Base-by-base conservation (phyloP, 2,888 invertebrate genomes). In the Pterostichus niger region DNA sequence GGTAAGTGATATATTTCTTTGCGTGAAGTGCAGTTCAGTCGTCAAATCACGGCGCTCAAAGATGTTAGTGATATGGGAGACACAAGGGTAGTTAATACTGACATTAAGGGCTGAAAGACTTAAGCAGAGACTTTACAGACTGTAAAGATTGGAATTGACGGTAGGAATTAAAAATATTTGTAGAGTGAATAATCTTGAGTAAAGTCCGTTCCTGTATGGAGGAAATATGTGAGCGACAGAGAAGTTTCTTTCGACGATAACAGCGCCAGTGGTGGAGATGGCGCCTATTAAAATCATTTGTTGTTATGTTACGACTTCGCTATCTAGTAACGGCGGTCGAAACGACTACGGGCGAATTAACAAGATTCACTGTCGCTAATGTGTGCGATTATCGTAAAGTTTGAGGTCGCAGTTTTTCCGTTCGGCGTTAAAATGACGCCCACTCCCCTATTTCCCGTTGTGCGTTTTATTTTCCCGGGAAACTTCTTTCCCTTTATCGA, bases 311-410 rank as follows among this genome's bases (percentile, higher is more conserved):
- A 82, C 82, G 82, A 82, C 44, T 49, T 59, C 84, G 84, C 82
- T 84, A 84, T 84, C 84, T 82, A 44, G 73, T 83, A 82, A 84
- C 81, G 82, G 85, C 68, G 80, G 77, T 54, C 73, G 73, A 24
- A 80, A 83, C 84, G 84, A 85, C 84, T 85, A 84, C 80, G 78
- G 83, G 40, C 82, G 84, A 85, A 86, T 86, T 86, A 86, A 85
- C 86, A 84, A 84, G 85, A 80, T 84, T 84, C 85, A 84, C 84
- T 85, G 85, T 85, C 85, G 84, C 85, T 85, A 85, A 85, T 86
- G 85, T 84, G 76, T 76, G 84, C 83, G 84, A 83, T 85, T 84
- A 85, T 84, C 85, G 85, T 86, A 85, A 86, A 84, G 33, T 77
- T 64, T 84, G 86, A 82, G 84, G 83, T 84, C 82, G 52, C 49